These are phyloP conservation scores for Drosophila longiperda DNA, from an alignment of 2,888 invertebrate species.

Conservation along the genomic window DNA sequence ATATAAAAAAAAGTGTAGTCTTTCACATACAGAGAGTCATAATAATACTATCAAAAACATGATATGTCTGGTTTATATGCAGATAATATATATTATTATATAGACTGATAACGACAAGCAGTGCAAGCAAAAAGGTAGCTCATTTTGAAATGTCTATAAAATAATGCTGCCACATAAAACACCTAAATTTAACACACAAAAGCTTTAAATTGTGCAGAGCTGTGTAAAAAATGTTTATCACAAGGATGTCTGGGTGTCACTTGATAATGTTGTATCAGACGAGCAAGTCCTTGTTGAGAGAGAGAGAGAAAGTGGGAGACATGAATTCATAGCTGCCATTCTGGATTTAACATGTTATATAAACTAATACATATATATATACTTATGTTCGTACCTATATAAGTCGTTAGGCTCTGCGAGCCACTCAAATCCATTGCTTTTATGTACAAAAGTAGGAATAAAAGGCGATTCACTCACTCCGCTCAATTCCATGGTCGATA, in stretches of 20 bases:
- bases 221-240: conserved; percentile 39
- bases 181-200: conserved; percentile 3
- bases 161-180: conserved; percentile 1
- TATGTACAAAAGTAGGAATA: conserved; percentile 65
- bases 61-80: not conserved
- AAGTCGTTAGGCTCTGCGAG: conserved; percentile 68
- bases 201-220: conserved; percentile 37
- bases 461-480: conserved; percentile 36
- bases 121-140: not conserved
- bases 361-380: not conserved
- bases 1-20: not conserved
- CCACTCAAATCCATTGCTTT: conserved; percentile 68
- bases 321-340: conserved; percentile 34
- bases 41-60: not conserved
- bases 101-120: not conserved
- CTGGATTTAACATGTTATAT: conserved; percentile 59
- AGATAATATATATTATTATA: not conserved
- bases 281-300: conserved; percentile 22
- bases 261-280: conserved; percentile 27
- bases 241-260: conserved; percentile 32
- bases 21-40: not conserved
- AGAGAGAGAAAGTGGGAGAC: not conserved
- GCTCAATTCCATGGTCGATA: conserved; percentile 59
- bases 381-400: conserved; percentile 44
- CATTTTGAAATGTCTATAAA: conserved; percentile 11